Evolutionary conservation across 1,140 invertebrate genomes (phyloP).

Genomic region (Solen grandis): DNA sequence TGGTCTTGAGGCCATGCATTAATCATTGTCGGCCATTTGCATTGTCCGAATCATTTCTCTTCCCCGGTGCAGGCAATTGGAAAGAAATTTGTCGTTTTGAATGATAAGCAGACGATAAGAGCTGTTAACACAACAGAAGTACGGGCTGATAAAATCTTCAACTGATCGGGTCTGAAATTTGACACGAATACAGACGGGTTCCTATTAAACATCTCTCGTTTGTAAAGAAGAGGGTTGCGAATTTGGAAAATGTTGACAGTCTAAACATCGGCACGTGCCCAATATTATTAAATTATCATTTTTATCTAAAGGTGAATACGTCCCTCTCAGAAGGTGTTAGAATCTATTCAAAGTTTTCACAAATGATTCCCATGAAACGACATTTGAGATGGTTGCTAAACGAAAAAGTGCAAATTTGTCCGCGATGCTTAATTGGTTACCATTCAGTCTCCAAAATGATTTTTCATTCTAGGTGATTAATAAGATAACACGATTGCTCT

Average conservation of each 20-base stretch:
- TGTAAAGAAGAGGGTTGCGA: not conserved
- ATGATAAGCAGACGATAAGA: conserved; percentile 21
- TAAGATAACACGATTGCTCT: too few species aligned
- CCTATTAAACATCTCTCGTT: conserved; percentile 32
- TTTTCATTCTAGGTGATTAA: too few species aligned
- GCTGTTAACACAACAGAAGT: conserved; percentile 1
- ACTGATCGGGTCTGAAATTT: conserved; percentile 9
- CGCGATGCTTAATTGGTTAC: too few species aligned
- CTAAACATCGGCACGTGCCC: conserved; percentile 49
- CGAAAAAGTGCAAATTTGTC: too few species aligned
- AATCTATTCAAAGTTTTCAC: too few species aligned
- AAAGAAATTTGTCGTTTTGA: conserved; percentile 29
- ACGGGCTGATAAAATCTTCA: conserved; percentile 16
- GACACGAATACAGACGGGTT: not conserved
- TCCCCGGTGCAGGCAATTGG: not conserved
- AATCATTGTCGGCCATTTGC: not conserved
- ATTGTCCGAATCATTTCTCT: not conserved
- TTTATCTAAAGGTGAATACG: not conserved
- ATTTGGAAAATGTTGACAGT: conserved; percentile 30
- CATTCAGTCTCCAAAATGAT: too few species aligned
- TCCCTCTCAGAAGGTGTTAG: too few species aligned
- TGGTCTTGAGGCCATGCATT: not conserved
- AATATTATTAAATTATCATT: not conserved
- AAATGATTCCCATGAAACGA: too few species aligned
- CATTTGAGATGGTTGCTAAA: too few species aligned